Percentiles rank a stretch among this genome's conserved stretches.
phyloP scores from a whole-genome alignment of 2,113 vertebrate species.

The Cavia porcellus region DNA sequence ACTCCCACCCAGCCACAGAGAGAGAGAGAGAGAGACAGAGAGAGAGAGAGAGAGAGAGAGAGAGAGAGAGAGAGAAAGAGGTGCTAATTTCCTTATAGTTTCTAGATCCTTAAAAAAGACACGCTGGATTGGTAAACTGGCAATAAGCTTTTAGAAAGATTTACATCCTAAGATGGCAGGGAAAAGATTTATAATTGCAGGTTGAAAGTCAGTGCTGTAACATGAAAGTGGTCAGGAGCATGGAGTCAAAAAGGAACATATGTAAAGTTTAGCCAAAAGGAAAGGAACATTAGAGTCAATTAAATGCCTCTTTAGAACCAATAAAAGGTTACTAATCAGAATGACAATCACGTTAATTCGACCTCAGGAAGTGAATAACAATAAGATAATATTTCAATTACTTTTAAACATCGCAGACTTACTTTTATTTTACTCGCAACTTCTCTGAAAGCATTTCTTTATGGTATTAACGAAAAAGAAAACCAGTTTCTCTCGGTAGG shows the following conservation, averaged over 20 bases:
- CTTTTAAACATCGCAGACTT: background rate
- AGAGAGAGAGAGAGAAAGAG: too few relatives aligned
- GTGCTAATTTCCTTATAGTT: background rate
- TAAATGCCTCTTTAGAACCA: background rate
- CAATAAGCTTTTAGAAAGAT: background rate
- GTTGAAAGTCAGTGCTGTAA: background rate
- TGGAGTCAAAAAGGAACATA: background rate
- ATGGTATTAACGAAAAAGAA: background rate
- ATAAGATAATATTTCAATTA: background rate
- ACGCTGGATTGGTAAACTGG: background rate
- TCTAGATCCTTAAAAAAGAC: background rate
- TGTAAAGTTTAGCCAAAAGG: background rate
- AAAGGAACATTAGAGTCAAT: background rate
- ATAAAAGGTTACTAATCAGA: background rate
- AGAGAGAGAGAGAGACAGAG: background rate
- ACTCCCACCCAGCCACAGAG: background rate
- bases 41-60: too few relatives aligned
- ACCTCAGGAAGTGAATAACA: background rate
- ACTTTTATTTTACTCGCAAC: background rate
- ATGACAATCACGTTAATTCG: background rate
- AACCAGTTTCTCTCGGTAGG: background rate
- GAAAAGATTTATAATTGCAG: background rate
- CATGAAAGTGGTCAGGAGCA: background rate
- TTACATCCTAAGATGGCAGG: background rate
- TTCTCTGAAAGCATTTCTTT: constrained; percentile 1